phyloP scores from a whole-genome alignment of 2,797 vertebrate genomes.

The Lithobates sylvaticus region DNA sequence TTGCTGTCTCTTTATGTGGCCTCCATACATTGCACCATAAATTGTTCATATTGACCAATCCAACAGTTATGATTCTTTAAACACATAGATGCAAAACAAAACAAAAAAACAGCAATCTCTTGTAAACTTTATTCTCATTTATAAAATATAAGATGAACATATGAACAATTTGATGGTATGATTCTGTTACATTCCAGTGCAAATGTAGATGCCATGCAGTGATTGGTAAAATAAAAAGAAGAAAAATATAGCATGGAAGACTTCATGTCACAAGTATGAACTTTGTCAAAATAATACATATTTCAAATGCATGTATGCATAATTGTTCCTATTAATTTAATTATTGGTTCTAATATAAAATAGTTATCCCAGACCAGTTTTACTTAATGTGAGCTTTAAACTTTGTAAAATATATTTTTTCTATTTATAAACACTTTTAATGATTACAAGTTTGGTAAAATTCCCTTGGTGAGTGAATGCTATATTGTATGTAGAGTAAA shows the following conservation, averaged over 20 bases:
- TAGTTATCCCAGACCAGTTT: too few relatives aligned
- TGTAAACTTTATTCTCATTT: conserved; percentile 77
- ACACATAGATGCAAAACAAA: conserved; percentile 59
- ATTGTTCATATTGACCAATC: not conserved
- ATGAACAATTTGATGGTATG: not conserved
- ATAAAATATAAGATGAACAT: conserved; percentile 65
- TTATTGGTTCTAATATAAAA: not conserved
- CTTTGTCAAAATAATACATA: not conserved
- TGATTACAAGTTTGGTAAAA: not conserved
- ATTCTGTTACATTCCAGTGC: not conserved
- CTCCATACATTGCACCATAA: not conserved
- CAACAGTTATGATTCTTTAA: not conserved
- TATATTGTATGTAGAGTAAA: too few relatives aligned
- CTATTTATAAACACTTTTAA: not conserved
- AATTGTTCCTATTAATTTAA: not conserved
- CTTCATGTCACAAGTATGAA: not conserved
- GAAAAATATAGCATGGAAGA: not conserved
- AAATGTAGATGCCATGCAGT: not conserved
- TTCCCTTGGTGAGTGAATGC: too few relatives aligned
- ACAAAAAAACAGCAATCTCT: conserved; percentile 54
- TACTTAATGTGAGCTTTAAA: too few relatives aligned
- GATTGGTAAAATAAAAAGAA: not conserved
- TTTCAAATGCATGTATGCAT: not conserved
- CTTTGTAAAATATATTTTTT: not conserved
- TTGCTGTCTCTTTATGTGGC: not conserved